Percentiles rank a stretch among this genome's conserved stretches.
These are phyloP conservation scores for Actinostola sp. DNA, from an alignment of 92 coral and sea anemone genomes.

Conservation along the genomic window DNA sequence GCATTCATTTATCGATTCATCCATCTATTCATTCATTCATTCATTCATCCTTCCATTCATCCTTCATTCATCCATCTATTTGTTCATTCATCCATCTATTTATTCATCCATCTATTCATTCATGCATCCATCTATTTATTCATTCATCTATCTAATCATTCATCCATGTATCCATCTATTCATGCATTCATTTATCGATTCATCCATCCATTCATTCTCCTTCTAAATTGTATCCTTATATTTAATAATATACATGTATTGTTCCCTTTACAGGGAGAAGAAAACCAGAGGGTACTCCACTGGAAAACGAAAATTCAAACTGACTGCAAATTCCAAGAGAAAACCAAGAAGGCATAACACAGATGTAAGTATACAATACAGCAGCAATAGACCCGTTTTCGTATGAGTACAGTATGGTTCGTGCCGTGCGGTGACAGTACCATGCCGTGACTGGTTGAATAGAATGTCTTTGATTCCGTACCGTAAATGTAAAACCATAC, in stretches of 20 bases:
- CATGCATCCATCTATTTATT: too few species aligned
- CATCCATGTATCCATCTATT: neutral
- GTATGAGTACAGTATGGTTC: neutral
- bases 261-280: slow-evolving; percentile 76
- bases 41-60: neutral
- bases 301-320: slow-evolving; percentile 86
- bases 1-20: neutral
- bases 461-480: too few species aligned
- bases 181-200: neutral
- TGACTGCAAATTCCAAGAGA: slow-evolving; percentile 70
- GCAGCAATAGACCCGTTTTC: neutral
- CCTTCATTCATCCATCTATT: neutral
- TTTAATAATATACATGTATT: neutral
- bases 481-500: too few species aligned
- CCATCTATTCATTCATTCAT: neutral
- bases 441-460: too few species aligned
- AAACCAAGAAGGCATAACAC: slow-evolving; percentile 89
- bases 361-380: slow-evolving; percentile 63
- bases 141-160: too few species aligned
- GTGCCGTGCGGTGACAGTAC: too few species aligned
- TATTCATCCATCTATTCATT: too few species aligned
- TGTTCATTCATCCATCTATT: neutral
- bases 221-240: too few species aligned
- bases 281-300: slow-evolving; percentile 87
- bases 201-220: too few species aligned